Conservation (phyloP, 53 echinoderm and acorn worm genomes). For the Antedon mediterranea region DNA sequence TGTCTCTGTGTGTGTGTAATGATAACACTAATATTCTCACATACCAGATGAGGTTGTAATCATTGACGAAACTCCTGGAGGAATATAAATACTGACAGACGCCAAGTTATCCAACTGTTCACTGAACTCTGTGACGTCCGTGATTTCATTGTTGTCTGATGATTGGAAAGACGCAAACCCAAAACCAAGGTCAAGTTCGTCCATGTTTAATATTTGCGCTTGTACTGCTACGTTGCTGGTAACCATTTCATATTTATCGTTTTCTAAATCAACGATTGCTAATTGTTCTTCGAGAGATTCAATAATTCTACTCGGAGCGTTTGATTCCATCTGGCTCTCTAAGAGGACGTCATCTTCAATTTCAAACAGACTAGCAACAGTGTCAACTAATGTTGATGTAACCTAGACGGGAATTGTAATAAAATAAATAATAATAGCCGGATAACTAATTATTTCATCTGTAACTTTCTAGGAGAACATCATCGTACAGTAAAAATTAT, state of each 20-base stretch:
- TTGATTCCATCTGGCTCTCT: slow-evolving; percentile 5
- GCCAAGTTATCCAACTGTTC: not conserved
- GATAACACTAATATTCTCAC: too few relatives aligned
- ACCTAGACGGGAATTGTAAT: slow-evolving; percentile 22
- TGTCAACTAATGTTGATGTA: slow-evolving; percentile 28
- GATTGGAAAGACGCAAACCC: not conserved
- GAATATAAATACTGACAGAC: not conserved
- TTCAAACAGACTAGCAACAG: slow-evolving; percentile 49
- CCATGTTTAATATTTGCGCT: not conserved
- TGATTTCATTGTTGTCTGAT: not conserved
- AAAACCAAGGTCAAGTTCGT: not conserved
- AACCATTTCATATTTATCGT: not conserved
- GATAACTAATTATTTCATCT: not conserved
- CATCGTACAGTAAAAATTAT: too few relatives aligned
- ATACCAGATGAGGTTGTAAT: not conserved
- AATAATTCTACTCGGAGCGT: slow-evolving; percentile 42
- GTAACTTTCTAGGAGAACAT: too few relatives aligned
- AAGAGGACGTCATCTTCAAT: slow-evolving; percentile 15
- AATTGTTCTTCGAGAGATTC: slow-evolving; percentile 49
- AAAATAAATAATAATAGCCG: not conserved
- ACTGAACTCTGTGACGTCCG: not conserved
- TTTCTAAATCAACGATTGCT: slow-evolving; percentile 2
- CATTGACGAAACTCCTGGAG: not conserved
- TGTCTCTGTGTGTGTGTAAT: too few relatives aligned
- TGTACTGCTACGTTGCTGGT: not conserved